Conservation (phyloP, 2,797 vertebrate species). For the Enteromius unitaeniatus region DNA sequence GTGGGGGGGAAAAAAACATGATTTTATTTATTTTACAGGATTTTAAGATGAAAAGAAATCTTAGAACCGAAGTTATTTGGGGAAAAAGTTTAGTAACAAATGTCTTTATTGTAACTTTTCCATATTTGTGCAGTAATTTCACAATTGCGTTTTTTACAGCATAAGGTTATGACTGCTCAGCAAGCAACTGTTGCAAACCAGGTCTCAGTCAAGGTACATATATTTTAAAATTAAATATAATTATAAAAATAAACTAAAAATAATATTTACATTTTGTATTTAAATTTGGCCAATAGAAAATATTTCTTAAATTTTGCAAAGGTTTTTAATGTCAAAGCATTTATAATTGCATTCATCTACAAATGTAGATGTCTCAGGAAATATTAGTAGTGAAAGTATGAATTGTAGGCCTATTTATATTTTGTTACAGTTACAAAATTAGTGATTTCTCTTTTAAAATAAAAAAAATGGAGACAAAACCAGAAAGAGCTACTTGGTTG, state of each 20-base stretch:
- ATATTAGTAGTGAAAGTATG: neutral
- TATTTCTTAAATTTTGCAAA: neutral
- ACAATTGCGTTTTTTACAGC: neutral
- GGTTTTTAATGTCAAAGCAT: neutral
- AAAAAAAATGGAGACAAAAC: neutral
- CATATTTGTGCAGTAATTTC: neutral
- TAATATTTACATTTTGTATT: neutral
- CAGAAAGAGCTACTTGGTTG: neutral
- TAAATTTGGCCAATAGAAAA: neutral
- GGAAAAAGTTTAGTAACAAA: neutral
- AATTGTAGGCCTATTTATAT: neutral
- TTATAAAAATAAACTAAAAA: too few relatives aligned
- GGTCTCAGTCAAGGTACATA: neutral
- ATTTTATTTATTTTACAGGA: neutral
- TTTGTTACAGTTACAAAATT: neutral
- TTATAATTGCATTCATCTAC: neutral
- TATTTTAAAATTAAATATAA: neutral
- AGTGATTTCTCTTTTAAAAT: neutral
- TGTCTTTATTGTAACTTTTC: neutral
- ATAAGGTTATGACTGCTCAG: neutral
- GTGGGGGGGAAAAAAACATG: neutral
- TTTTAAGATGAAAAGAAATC: neutral
- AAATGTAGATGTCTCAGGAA: neutral
- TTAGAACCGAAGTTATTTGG: neutral
- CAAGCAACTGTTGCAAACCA: neutral